Base-by-base conservation (phyloP, 2,797 vertebrate species). In the Cossypha polioptera region DNA sequence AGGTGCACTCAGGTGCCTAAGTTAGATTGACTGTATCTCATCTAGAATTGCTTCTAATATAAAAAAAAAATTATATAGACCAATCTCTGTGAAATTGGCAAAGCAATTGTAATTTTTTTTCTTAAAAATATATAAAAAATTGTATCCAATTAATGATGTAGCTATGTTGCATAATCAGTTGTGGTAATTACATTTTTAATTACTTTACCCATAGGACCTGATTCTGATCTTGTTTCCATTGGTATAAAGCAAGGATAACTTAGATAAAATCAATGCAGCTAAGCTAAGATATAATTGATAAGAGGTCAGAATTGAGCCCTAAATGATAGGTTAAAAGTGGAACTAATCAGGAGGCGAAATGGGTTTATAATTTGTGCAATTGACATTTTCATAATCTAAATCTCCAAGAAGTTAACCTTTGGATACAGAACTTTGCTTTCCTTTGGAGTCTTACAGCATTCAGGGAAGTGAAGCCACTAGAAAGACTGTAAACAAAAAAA, bases 381-480 rank as follows among this genome's bases (percentile, higher is more conserved):
- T 98, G 98, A 98, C 98, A 95, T 97, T 98, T 98, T 98, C 75
- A 0, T 88, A 90, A 87, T 96, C 67, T 93, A 63, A 76, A 88
- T 91, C 84, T 95, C 40, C 97, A 97, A 97, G 97, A 98, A 98
- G 97, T 98, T 98, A 97, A 97, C 97, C 96, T 98, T 98, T 97
- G 95, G 92, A 86, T 92, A 88, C 62, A 87, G 92, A 94, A 96
- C 92, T 96, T 86, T 79, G 88, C 95, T 95, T 83, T 98, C 96
- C 96, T 94, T 98, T 97, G 97, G 96, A 97, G 96, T 93, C 90
- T 95, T 80, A 90, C 94, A 94, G 91, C 80, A 83, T 94, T 96
- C 84, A 96, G 62, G 87, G 76, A 96, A 97, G 92, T 87, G 88
- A 95, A 95, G 84, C 74, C 94, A 92, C 94, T 95, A 96, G 92